phyloP scores from a whole-genome alignment of 2,888 invertebrate genomes.

The Sipunculus nudus region DNA sequence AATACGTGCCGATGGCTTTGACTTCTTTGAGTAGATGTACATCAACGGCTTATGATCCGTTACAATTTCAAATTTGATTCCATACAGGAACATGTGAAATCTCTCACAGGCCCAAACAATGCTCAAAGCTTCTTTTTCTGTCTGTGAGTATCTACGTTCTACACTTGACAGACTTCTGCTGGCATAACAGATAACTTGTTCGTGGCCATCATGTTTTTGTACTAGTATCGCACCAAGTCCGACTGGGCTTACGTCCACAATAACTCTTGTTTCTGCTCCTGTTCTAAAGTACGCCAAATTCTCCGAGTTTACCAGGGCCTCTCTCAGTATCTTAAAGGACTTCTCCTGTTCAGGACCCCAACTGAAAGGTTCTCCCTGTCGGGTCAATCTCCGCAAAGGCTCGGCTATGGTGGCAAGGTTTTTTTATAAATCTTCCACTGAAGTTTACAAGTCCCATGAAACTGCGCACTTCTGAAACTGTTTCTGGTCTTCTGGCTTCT shows the following conservation, averaged over 20 bases:
- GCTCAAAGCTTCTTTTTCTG: slow-evolving; percentile 34
- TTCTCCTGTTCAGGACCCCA: not conserved
- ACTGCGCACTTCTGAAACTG: slow-evolving; percentile 41
- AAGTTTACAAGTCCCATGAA: slow-evolving; percentile 42
- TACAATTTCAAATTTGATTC: slow-evolving; percentile 28
- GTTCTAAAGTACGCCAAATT: not conserved
- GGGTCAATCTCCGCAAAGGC: slow-evolving; percentile 5
- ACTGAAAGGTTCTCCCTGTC: not conserved
- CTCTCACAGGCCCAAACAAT: slow-evolving; percentile 33
- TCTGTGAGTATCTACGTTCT: slow-evolving; percentile 35
- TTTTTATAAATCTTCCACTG: slow-evolving; percentile 2
- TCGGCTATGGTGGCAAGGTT: not conserved
- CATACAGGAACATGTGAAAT: slow-evolving; percentile 26
- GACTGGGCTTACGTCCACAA: slow-evolving; percentile 30
- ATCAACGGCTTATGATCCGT: slow-evolving; percentile 28
- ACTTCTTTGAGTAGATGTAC: slow-evolving; percentile 24
- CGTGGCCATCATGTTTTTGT: slow-evolving; percentile 26
- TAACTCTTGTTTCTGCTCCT: slow-evolving; percentile 4
- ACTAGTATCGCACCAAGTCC: slow-evolving; percentile 29
- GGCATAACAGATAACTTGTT: slow-evolving; percentile 29
- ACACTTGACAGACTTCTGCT: slow-evolving; percentile 22
- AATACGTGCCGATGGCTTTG: slow-evolving; percentile 41
- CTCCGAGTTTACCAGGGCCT: not conserved
- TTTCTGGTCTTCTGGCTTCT: slow-evolving; percentile 41
- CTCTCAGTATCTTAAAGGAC: slow-evolving; percentile 10